These are phyloP conservation scores for Columba janthina DNA, from an alignment of 2,113 vertebrate genomes.

Conservation along the genomic window DNA sequence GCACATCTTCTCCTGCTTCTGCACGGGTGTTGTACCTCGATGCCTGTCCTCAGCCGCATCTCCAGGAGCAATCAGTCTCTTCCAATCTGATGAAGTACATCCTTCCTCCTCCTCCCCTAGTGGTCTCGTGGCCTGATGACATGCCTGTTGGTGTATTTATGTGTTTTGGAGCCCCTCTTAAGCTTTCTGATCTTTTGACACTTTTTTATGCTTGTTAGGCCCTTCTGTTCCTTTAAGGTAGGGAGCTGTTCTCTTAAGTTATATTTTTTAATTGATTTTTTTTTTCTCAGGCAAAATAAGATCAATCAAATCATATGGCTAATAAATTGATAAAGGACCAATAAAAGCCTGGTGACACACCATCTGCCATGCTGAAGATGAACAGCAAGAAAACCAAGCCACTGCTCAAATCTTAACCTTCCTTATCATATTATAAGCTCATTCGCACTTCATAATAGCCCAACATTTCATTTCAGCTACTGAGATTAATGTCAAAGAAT, in stretches of 20 bases:
- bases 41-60: neutral
- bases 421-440: conserved; percentile 34
- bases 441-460: neutral
- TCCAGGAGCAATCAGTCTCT: neutral
- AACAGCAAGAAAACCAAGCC: conserved; percentile 34
- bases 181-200: neutral
- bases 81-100: neutral
- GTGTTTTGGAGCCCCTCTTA: neutral
- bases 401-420: conserved; percentile 12
- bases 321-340: conserved; percentile 78
- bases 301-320: conserved; percentile 75
- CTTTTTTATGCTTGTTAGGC: neutral
- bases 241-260: conserved; percentile 46
- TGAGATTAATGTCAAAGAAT: conserved; percentile 36
- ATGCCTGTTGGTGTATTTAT: neutral
- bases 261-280: conserved; percentile 71
- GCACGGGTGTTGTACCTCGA: neutral
- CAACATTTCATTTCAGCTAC: conserved; percentile 21
- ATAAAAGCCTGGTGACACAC: conserved; percentile 55
- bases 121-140: neutral
- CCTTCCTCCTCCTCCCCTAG: neutral
- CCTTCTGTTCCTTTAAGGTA: conserved; percentile 41
- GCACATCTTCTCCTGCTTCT: neutral
- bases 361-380: conserved; percentile 37
- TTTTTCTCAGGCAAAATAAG: conserved; percentile 72